Percentiles rank a stretch among this genome's conserved stretches.
phyloP scores from a whole-genome alignment of 2,888 invertebrate genomes.

The Drosophila kuntzei region DNA sequence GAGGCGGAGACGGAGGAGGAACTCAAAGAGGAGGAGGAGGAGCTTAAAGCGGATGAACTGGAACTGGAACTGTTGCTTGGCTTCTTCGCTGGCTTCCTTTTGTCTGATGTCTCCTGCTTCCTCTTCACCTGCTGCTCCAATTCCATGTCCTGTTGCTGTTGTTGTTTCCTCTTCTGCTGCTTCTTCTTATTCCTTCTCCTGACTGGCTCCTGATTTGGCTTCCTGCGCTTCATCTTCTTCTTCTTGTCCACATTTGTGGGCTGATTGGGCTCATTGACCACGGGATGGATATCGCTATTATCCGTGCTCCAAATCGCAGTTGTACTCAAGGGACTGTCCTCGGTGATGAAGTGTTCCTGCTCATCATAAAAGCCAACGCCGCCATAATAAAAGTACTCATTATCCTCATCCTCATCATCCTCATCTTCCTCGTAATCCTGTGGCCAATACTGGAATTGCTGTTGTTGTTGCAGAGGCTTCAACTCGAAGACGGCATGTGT shows the following conservation, averaged over 20 bases:
- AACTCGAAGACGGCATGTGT: conserved; percentile 82
- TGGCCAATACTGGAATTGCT: conserved; percentile 42
- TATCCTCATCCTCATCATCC: conserved; percentile 28
- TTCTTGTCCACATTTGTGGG: conserved; percentile 33
- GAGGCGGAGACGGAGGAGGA: not conserved
- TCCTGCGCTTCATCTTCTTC: conserved; percentile 33
- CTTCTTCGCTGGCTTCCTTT: conserved; percentile 24
- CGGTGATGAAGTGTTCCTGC: conserved; percentile 41
- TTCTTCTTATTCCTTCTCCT: conserved; percentile 7
- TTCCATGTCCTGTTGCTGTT: conserved; percentile 6
- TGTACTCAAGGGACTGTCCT: conserved; percentile 58
- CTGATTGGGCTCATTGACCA: conserved; percentile 50
- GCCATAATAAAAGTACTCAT: conserved; percentile 47
- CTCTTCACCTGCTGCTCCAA: conserved; percentile 20
- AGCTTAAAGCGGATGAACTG: not conserved
- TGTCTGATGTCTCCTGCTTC: conserved; percentile 18
- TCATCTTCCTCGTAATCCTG: not conserved
- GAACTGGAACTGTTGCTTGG: conserved; percentile 12
- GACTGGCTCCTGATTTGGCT: not conserved
- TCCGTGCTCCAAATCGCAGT: conserved; percentile 74
- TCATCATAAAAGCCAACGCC: conserved; percentile 53
- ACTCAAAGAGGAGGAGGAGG: not conserved
- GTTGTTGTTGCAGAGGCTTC: conserved; percentile 58
- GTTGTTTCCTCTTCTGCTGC: conserved; percentile 26
- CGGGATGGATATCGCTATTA: conserved; percentile 54